Base-by-base conservation (phyloP, 2,888 invertebrate species). In the Gastracanthus pulcherrimus region DNA sequence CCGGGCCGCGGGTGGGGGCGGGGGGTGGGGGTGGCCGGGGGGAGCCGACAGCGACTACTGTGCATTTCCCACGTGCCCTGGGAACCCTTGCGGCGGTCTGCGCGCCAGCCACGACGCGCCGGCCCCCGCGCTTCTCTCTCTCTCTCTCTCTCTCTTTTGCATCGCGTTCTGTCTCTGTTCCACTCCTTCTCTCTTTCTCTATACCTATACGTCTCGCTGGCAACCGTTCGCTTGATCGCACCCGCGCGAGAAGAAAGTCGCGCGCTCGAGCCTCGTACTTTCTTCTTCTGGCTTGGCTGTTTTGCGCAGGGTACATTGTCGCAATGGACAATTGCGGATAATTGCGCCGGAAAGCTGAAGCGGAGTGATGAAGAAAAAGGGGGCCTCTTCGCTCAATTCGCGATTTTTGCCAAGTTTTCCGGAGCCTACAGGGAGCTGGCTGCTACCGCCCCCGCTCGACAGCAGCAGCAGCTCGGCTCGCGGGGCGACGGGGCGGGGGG, bases 1-100 rank as follows among this genome's bases (percentile, higher is more conserved):
- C 6, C 55, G 23, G 23, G 41, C 3, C 38, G 34, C 51, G 60
- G 36, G 60, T 26, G 41, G 74, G 19, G 29, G 71, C 23, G 29
- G 23, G 48, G 38, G 60, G 36, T 0, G 2, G 34, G 3, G 48
- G 16, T 26, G 23, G 69, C 31, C 11, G 86, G 85, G 86, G 85
- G 86, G 87, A 86, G 88, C 77, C 88, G 87, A 89, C 34, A 29
- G 29, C 91, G 92, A 93, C 94, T 93, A 93, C 94, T 92, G 94
- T 94, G 93, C 93, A 93, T 93, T 94, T 94, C 94, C 93, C 94
- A 94, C 94, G 93, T 93, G 92, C 91, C 92, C 92, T 92, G 92
- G 91, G 91, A 91, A 91, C 91, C 91, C 91, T 91, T 90, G 92
- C 92, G 92, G 90, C 91, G 81, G 41, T 81, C 77, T 84, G 80